phyloP scores from a whole-genome alignment of 2,888 invertebrate genomes.

The Drosophila kuntzei region DNA sequence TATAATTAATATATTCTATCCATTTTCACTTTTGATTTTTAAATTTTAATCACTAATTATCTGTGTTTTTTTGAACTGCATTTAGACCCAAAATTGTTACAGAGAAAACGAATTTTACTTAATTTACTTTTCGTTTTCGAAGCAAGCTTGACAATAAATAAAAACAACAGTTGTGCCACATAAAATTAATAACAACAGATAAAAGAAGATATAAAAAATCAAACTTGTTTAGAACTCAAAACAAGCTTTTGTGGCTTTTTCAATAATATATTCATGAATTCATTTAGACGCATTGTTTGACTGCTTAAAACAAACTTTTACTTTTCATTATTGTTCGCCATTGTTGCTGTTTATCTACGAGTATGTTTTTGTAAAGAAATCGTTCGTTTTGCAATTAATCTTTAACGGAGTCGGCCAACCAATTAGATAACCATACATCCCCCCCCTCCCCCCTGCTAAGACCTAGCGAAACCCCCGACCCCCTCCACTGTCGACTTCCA shows the following conservation, averaged over 20 bases:
- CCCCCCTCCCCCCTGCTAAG: conserved; percentile 1
- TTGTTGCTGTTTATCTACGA: conserved; percentile 47
- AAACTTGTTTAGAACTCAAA: conserved; percentile 69
- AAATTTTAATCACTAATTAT: background rate
- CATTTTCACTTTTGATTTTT: conserved; percentile 7
- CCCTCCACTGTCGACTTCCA: background rate
- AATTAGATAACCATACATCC: conserved; percentile 61
- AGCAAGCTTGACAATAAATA: conserved; percentile 18
- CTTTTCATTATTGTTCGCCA: conserved; percentile 64
- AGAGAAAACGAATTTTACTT: conserved; percentile 17
- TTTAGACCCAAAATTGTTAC: background rate
- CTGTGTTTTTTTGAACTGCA: background rate
- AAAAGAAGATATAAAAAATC: conserved; percentile 26
- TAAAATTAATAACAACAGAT: conserved; percentile 49
- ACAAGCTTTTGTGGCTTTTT: conserved; percentile 28
- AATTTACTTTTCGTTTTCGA: conserved; percentile 20
- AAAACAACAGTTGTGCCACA: conserved; percentile 32
- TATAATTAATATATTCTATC: background rate
- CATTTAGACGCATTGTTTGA: conserved; percentile 62
- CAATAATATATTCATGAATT: conserved; percentile 69
- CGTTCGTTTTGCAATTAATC: conserved; percentile 73
- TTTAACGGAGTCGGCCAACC: conserved; percentile 44
- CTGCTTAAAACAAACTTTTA: conserved; percentile 71
- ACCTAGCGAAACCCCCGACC: conserved; percentile 16
- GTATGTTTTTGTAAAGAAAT: conserved; percentile 47